A percentile compares a stretch with the other conserved stretches of the same genome.
Evolutionary conservation across 2,113 vertebrate species (phyloP).

Genomic region (Emydocephalus ijimae): DNA sequence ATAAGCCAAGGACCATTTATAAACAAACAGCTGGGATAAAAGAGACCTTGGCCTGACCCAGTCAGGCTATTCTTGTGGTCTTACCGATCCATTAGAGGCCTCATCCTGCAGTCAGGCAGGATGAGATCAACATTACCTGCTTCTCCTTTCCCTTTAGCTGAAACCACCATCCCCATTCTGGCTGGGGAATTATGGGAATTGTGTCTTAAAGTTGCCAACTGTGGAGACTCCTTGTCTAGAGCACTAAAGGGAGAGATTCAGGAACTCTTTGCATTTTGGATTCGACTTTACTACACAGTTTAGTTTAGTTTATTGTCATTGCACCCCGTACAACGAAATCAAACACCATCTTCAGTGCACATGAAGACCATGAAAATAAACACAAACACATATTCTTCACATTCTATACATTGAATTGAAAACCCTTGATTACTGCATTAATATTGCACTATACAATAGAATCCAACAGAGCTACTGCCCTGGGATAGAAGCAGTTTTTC

Average conservation of each 20-base stretch:
- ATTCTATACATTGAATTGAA: too few species aligned
- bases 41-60: background rate
- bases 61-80: background rate
- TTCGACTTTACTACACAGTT: too few species aligned
- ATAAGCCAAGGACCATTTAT: background rate
- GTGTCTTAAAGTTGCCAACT: background rate
- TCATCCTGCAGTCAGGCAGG: background rate
- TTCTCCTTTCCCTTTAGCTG: background rate
- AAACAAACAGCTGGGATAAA: background rate
- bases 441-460: too few species aligned
- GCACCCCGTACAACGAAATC: too few species aligned
- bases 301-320: too few species aligned
- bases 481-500: too few species aligned
- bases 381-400: too few species aligned
- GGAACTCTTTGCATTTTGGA: background rate
- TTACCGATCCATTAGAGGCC: background rate
- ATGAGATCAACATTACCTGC: background rate
- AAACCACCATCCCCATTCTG: background rate
- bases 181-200: background rate
- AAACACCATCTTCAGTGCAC: too few species aligned
- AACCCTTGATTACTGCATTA: too few species aligned
- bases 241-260: background rate
- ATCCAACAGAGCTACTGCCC: too few species aligned
- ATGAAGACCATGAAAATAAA: too few species aligned
- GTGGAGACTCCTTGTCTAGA: too few species aligned